Evolutionary conservation across 2,797 vertebrate species (phyloP).

Genomic region (Synaphobranchus kaupii): DNA sequence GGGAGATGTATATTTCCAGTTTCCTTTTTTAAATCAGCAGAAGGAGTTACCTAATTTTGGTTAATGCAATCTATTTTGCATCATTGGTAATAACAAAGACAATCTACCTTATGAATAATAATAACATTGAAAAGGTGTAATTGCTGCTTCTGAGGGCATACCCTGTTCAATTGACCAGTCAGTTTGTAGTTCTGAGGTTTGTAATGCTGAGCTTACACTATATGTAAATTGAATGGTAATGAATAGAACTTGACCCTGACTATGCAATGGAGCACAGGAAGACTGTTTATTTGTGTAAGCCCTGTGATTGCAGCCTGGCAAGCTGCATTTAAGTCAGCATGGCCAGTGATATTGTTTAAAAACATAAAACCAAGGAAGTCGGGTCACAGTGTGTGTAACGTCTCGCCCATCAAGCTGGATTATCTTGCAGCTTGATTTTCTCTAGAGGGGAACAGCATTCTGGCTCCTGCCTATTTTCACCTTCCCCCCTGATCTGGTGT

Average conservation of each 20-base stretch:
- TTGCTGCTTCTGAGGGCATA: background rate
- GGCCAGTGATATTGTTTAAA: constrained; percentile 72
- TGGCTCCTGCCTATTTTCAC: background rate
- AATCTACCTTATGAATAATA: background rate
- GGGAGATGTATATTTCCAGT: too few relatives aligned
- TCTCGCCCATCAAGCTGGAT: constrained; percentile 58
- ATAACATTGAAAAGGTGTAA: background rate
- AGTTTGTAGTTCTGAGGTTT: background rate
- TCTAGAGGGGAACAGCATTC: background rate
- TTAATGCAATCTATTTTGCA: background rate
- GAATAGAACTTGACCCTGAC: background rate
- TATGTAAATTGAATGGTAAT: background rate
- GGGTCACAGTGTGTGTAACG: constrained; percentile 64
- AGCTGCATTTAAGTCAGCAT: constrained; percentile 49
- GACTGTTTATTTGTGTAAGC: constrained; percentile 51
- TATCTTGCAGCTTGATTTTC: constrained; percentile 52
- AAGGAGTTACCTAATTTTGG: too few relatives aligned
- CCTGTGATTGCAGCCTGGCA: constrained; percentile 60
- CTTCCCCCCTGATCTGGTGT: background rate
- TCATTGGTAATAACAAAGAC: background rate
- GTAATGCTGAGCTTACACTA: background rate
- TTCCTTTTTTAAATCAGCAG: too few relatives aligned
- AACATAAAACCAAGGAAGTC: constrained; percentile 62
- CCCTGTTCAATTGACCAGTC: background rate
- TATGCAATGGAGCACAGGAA: constrained; percentile 52